A percentile compares a stretch with the other conserved stretches of the same genome.
These are phyloP conservation scores for Nerophis ophidion DNA, from an alignment of 2,113 vertebrate genomes.

Conservation along the genomic window DNA sequence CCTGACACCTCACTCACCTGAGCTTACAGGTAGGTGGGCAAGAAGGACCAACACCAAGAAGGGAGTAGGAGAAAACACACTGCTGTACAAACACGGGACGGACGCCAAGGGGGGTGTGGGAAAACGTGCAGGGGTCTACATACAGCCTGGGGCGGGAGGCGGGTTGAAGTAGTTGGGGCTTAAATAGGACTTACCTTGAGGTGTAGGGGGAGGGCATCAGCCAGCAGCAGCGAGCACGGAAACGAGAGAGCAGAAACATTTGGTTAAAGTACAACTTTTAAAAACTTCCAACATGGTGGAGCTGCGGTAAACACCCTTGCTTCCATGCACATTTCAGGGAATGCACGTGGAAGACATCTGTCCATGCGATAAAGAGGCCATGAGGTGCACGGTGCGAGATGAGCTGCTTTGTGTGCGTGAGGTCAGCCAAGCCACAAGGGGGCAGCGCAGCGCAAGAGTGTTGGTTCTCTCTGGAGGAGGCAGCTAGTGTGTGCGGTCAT, in stretches of 20 bases:
- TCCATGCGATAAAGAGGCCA: constrained; percentile 40
- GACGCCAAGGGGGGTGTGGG: constrained; percentile 33
- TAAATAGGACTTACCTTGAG: constrained; percentile 73
- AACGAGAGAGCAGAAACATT: constrained; percentile 36
- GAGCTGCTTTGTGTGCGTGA: constrained; percentile 44
- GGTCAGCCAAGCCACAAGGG: constrained; percentile 51
- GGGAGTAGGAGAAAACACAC: constrained; percentile 62
- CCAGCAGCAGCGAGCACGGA: constrained; percentile 46
- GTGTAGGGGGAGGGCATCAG: constrained; percentile 53
- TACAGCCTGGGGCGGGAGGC: constrained; percentile 2
- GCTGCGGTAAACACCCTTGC: too few relatives aligned
- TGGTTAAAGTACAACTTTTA: constrained; percentile 61
- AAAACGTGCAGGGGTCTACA: constrained; percentile 9
- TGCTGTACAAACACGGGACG: constrained; percentile 65
- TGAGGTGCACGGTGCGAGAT: constrained; percentile 51
- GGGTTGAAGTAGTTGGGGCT: constrained; percentile 8
- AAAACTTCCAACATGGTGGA: background rate
- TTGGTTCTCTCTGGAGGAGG: constrained; percentile 46
- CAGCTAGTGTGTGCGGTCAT: constrained; percentile 19
- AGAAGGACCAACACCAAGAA: constrained; percentile 58
- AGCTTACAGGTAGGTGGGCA: constrained; percentile 58
- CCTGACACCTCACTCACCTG: constrained; percentile 71
- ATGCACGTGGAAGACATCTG: constrained; percentile 62
- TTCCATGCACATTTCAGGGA: constrained; percentile 60
- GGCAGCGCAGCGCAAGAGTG: constrained; percentile 40